phyloP scores from a whole-genome alignment of 2,888 invertebrate genomes.

The Diplolepis rosae region DNA sequence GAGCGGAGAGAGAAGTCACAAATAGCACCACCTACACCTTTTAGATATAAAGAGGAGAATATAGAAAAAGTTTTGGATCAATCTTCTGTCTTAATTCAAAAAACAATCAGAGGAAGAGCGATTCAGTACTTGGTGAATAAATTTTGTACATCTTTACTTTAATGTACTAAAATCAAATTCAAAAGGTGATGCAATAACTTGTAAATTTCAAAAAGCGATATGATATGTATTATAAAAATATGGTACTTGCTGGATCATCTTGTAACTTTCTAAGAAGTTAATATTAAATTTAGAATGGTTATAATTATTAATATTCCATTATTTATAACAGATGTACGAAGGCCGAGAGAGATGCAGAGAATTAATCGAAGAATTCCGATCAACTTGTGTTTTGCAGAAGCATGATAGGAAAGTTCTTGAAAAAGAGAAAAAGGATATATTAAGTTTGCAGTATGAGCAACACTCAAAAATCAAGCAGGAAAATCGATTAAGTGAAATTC shows the following conservation, averaged over 20 bases:
- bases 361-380: slow-evolving; percentile 82
- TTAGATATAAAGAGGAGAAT: slow-evolving; percentile 31
- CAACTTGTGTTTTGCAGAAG: slow-evolving; percentile 79
- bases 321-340: slow-evolving; percentile 79
- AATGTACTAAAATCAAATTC: too few relatives aligned
- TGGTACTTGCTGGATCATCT: too few relatives aligned
- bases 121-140: slow-evolving; percentile 80
- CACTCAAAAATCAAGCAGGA: slow-evolving; percentile 70
- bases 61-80: slow-evolving; percentile 74
- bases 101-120: slow-evolving; percentile 80
- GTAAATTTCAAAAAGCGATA: too few relatives aligned
- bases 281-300: too few relatives aligned
- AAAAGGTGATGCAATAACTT: too few relatives aligned
- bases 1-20: slow-evolving; percentile 42
- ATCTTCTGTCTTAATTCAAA: slow-evolving; percentile 68
- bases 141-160: too few relatives aligned
- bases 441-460: slow-evolving; percentile 47
- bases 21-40: slow-evolving; percentile 42
- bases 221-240: too few relatives aligned
- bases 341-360: slow-evolving; percentile 82
- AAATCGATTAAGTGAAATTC: slow-evolving; percentile 77
- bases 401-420: slow-evolving; percentile 69
- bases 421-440: slow-evolving; percentile 60
- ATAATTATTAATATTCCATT: neutral
- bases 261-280: too few relatives aligned